Base-by-base conservation (phyloP, 1,140 invertebrate genomes). In the Lepidurus packardi region DNA sequence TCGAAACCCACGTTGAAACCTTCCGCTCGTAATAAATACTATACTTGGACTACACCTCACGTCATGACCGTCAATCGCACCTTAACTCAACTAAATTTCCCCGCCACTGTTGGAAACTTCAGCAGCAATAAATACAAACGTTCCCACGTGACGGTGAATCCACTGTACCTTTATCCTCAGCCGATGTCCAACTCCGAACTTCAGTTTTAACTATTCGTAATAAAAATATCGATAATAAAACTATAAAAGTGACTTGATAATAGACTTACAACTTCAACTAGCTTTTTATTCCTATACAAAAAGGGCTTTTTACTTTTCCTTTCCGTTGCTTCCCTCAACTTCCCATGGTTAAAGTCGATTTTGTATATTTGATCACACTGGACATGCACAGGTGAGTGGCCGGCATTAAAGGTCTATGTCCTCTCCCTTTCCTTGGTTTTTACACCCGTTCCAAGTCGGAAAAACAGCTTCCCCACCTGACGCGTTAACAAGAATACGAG, bases 1-100 rank as follows among this genome's bases (percentile, higher is more conserved):
- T 21, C 13, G 45, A 25, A 9, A 77, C 65, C 41, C 41, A 16
- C 44, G 43, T 24, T 45, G 65, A 41, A 41, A 43, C 13, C 6
- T n/a, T 24, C 11, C n/a, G 24, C 25, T 16, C 21, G 65, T 73
- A 75, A 45, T 73, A 75, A 78, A 43, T 78, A 78, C 8, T 78
- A 73, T 73, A 78, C 78, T 9, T 78, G 78, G 78, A 47, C 75
- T n/a, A 77, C 75, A 1, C 16, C 43, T 77, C 75, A 16, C 9
- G 13, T 77, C 10, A 7, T 47, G 41, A 8, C 53, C 53, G 53
- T 21, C 9, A 65, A 65, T 65, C 53, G 21, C 16, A 65, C 53
- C 16, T 16, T 65, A 65, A 65, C 44, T 42, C 45, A 44, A 34
- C 73, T n/a, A 74, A 53, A 78, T 41, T 78, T 73, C 43, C 77